phyloP scores from a whole-genome alignment of 2,888 invertebrate species.

The Coleophora flavipennella region DNA sequence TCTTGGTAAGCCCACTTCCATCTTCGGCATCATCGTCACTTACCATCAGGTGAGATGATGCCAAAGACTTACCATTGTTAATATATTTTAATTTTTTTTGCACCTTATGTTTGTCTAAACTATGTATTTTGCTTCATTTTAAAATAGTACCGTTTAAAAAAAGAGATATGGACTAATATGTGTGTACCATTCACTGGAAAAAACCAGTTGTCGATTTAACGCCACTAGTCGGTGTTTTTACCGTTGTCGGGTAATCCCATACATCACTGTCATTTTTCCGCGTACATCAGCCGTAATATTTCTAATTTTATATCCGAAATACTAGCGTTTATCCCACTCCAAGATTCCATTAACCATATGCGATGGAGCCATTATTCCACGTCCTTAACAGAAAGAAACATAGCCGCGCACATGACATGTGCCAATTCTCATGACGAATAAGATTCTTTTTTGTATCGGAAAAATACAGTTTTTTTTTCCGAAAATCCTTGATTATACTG shows the following conservation, averaged over 20 bases:
- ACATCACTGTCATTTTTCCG: not conserved
- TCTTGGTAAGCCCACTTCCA: too few species aligned
- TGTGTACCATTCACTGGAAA: too few species aligned
- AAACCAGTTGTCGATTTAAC: too few species aligned
- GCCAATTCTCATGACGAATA: conserved; percentile 23
- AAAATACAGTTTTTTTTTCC: conserved; percentile 12
- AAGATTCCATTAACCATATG: conserved; percentile 19
- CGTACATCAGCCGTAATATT: conserved; percentile 1
- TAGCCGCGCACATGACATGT: conserved; percentile 23
- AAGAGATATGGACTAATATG: too few species aligned
- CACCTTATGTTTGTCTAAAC: too few species aligned
- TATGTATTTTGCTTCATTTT: too few species aligned
- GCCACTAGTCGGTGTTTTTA: too few species aligned
- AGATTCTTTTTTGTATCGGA: conserved; percentile 15
- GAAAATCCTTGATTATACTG: conserved; percentile 12
- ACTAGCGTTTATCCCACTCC: conserved; percentile 17
- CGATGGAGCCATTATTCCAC: conserved; percentile 19
- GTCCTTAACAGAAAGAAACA: conserved; percentile 15
- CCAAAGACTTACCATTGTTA: too few species aligned
- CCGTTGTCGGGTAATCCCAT: not conserved
- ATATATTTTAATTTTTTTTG: too few species aligned
- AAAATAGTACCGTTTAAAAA: too few species aligned
- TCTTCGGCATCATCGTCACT: too few species aligned
- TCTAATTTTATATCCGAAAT: conserved; percentile 9
- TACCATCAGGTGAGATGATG: too few species aligned